A percentile compares a stretch with the other conserved stretches of the same genome.
These are phyloP conservation scores for Globodera rostochiensis DNA, from an alignment of 1,140 invertebrate species.

Conservation along the genomic window DNA sequence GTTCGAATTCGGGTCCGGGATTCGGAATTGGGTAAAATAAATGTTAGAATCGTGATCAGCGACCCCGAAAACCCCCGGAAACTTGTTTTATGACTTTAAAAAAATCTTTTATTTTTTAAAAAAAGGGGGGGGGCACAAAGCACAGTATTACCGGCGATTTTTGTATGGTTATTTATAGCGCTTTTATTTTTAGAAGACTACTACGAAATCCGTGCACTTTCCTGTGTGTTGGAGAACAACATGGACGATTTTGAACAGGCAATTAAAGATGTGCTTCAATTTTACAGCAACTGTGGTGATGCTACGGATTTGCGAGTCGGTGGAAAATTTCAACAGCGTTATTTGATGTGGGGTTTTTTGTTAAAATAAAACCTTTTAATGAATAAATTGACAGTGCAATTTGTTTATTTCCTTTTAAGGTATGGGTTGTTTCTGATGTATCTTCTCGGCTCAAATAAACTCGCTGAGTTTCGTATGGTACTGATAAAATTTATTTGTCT, in stretches of 20 bases:
- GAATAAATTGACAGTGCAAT: too few relatives aligned
- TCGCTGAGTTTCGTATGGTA: neutral
- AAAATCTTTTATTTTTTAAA: too few relatives aligned
- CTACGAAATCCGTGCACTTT: constrained; percentile 7
- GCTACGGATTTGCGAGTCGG: neutral
- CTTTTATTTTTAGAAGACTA: neutral
- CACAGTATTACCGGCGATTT: too few relatives aligned
- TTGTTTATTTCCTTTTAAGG: neutral
- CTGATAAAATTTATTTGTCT: neutral
- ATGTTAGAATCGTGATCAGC: too few relatives aligned
- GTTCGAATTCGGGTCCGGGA: too few relatives aligned
- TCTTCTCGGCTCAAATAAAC: neutral
- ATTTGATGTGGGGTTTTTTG: neutral
- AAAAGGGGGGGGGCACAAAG: too few relatives aligned
- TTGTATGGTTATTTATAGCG: too few relatives aligned
- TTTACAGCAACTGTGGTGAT: neutral
- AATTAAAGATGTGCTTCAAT: constrained; percentile 7
- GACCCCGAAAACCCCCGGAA: too few relatives aligned
- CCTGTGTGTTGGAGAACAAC: neutral
- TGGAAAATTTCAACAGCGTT: neutral
- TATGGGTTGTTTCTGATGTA: constrained; percentile 3
- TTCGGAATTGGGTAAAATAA: too few relatives aligned
- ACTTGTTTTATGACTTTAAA: too few relatives aligned
- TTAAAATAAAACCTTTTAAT: too few relatives aligned
- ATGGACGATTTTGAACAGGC: constrained; percentile 2